Evolutionary conservation across 92 coral and sea anemone genomes (phyloP), one percentile per base, ranked within the genome.

Genomic region (Phenganax marumi): DNA sequence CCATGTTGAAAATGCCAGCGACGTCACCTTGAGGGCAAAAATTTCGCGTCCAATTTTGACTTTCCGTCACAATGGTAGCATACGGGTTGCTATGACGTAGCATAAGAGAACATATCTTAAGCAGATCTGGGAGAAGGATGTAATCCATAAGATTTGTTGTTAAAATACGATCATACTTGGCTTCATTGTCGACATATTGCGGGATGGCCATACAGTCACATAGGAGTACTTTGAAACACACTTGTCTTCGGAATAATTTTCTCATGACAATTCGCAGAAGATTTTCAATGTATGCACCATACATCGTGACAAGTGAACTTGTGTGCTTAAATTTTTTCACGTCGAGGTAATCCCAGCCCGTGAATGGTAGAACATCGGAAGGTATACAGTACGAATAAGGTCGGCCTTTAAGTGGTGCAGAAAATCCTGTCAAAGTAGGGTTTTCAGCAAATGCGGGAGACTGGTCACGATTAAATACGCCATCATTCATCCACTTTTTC

Each of bases 311-410:
- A 18, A 91, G n/a, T 8, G 86, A 88, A 39, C 70, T 54, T 33
- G 76, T 22, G 33, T 76, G 46, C 19, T 81, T 72, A 51, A 85
- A 85, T 12, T 80, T 78, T 51, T 66, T 51, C 47, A 77, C 93
- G 33, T 80, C 83, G 14, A 81, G 66, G 87, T 92, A 92, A 77
- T 92, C 97, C 97, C 97, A 92, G 73, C 84, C 77, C 3, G 70
- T 24, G 79, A 92, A 92, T 25, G 97, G 97, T 10, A 79, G 56
- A 18, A 68, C 77, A 24, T 74, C 85, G 7, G 86, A 12, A 17
- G 73, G 50, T 3, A 82, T 51, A 13, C 75, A 50, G 86, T 87
- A 89, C 12, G 58, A 51, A 70, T 73, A 46, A 8, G 68, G 79
- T 10, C 9, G 39, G 26, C 52, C 66, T 18, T 17, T 22, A 3